Base-by-base conservation (phyloP, 2,113 vertebrate species). In the Paramisgurnus dabryanus region DNA sequence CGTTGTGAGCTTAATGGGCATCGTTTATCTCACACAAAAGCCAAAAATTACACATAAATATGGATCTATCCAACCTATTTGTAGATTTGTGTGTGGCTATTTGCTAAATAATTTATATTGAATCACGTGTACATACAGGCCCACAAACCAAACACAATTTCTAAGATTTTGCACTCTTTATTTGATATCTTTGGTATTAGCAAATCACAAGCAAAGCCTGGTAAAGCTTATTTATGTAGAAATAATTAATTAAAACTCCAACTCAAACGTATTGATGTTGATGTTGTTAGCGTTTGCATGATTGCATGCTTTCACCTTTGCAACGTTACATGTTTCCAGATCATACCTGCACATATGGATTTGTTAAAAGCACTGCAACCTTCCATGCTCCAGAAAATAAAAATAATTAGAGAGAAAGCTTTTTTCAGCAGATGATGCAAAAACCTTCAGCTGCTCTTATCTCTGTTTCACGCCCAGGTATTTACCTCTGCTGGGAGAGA, bases 401-500 rank as follows among this genome's bases (percentile, higher is more conserved):
- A 88, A 85, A 85, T 89, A 89, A 92, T 91, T 87, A 87, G 81
- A 80, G 50, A 82, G 84, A 90, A 83, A 83, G 12, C 60, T 66
- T 40, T 76, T 86, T 74, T 83, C 73, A 85, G 77, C 82, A 81
- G 18, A 82, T 81, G 86, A 81, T 81, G 18, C 55, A 84, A 88
- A 91, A 88, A 85, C 17, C 73, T 67, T 9, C 45, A 73, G 83
- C 80, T 50, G 82, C 67, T 84, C 87, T 91, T 88, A 90, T 90
- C 89, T 80, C 53, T 2, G 41, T 79, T 86, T 80, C 50, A 83
- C 78, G 86, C 88, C 71, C 87, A 89, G 89, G 89, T 90, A 89
- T 87, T 92, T 86, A 86, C 87, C 89, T 87, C 83, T 80, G 81
- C 89, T 88, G 87, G 65, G 86, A 84, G 85, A 86, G 80, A 68